A percentile compares a stretch with the other conserved stretches of the same genome.
Conservation (phyloP, 2,113 vertebrate species). For the Coregonus clupeaformis region DNA sequence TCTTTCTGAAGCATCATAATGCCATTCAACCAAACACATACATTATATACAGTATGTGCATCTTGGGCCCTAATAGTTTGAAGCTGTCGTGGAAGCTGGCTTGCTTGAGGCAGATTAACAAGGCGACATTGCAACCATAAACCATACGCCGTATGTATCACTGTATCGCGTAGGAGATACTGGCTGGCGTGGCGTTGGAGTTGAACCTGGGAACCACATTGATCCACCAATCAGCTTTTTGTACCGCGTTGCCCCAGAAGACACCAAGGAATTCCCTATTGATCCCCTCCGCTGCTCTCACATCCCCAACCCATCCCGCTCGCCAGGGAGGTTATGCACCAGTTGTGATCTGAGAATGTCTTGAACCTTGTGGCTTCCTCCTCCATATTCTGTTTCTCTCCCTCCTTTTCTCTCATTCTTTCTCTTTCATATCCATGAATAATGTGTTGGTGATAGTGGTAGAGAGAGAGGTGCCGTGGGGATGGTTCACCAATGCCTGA, state of each 20-base stretch:
- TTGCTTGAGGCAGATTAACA: neutral
- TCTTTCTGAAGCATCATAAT: neutral
- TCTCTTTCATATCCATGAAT: constrained; percentile 63
- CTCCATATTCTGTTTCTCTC: constrained; percentile 60
- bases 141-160: constrained; percentile 36
- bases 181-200: constrained; percentile 63
- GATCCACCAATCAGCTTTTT: constrained; percentile 68
- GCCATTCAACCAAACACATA: neutral
- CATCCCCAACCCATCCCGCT: constrained; percentile 68
- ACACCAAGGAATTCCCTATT: constrained; percentile 66
- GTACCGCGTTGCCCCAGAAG: constrained; percentile 58
- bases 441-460: constrained; percentile 68
- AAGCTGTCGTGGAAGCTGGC: neutral
- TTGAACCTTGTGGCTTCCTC: constrained; percentile 68
- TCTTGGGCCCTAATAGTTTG: constrained; percentile 1
- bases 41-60: neutral
- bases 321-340: constrained; percentile 74
- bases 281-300: constrained; percentile 69
- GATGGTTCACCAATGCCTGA: constrained; percentile 73
- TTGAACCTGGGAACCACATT: constrained; percentile 72
- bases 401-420: constrained; percentile 55
- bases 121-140: neutral
- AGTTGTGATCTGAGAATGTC: constrained; percentile 77
- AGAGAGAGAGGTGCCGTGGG: constrained; percentile 62
- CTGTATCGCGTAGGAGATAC: constrained; percentile 30